phyloP scores from a whole-genome alignment of 2,113 vertebrate genomes.

The Xenopus borealis region DNA sequence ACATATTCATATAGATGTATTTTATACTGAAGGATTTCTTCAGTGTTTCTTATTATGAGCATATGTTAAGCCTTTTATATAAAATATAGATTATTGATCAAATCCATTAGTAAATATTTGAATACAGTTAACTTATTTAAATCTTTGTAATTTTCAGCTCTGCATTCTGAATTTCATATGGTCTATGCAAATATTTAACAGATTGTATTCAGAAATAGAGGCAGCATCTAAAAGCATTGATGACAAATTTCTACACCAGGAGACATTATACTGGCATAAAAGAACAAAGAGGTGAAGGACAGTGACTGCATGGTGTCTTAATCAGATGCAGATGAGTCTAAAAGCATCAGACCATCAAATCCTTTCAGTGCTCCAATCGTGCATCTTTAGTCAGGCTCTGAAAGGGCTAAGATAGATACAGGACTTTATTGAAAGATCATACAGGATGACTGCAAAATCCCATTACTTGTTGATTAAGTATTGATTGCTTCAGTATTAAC shows the following conservation, averaged over 20 bases:
- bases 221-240: conserved; percentile 65
- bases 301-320: conserved; percentile 82
- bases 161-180: no score
- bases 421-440: conserved; percentile 99
- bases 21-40: no score
- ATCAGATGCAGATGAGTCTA: conserved; percentile 97
- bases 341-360: conserved; percentile 97
- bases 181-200: no score
- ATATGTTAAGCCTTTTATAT: no score
- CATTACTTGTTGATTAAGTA: conserved; percentile 99
- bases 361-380: conserved; percentile 76
- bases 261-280: conserved; percentile 71
- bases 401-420: conserved; percentile 87
- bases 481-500: conserved; percentile 98
- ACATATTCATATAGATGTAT: no score
- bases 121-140: no score
- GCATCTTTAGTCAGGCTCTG: conserved; percentile 80
- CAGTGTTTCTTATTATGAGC: no score
- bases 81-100: no score
- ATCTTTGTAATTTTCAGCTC: no score
- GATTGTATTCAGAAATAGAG: no score
- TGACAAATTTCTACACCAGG: conserved; percentile 60
- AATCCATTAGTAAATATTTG: no score
- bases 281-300: conserved; percentile 94
- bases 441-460: conserved; percentile 98